Conservation (phyloP, 2,113 vertebrate species). For the Cyanocitta stelleri region DNA sequence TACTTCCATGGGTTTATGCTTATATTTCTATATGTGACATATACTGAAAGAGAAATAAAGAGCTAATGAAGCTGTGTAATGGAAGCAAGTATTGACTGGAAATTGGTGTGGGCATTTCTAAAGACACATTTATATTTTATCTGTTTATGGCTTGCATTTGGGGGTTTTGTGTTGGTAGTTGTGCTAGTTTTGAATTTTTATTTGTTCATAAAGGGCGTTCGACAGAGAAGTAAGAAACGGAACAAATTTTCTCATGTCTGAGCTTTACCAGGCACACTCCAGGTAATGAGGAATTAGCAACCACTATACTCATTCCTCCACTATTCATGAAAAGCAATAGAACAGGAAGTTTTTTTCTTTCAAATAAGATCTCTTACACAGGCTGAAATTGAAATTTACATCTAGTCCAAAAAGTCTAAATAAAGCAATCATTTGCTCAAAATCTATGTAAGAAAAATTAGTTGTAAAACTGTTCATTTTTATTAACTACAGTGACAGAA, state of each 20-base stretch:
- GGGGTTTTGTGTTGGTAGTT: background rate
- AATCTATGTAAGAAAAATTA: background rate
- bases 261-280: background rate
- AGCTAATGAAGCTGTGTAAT: background rate
- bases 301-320: background rate
- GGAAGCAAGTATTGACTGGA: background rate
- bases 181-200: background rate
- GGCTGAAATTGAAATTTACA: background rate
- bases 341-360: background rate
- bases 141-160: background rate
- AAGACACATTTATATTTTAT: background rate
- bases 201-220: background rate
- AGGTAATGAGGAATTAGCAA: background rate
- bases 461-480: background rate
- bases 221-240: background rate
- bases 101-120: background rate
- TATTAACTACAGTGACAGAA: background rate
- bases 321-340: background rate
- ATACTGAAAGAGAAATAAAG: background rate
- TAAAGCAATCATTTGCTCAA: background rate
- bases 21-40: background rate
- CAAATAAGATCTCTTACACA: background rate
- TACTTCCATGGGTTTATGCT: background rate
- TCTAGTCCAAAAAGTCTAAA: background rate
- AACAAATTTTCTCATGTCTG: background rate